Base-by-base conservation (phyloP, 2,797 vertebrate species). In the Spinus pinus region DNA sequence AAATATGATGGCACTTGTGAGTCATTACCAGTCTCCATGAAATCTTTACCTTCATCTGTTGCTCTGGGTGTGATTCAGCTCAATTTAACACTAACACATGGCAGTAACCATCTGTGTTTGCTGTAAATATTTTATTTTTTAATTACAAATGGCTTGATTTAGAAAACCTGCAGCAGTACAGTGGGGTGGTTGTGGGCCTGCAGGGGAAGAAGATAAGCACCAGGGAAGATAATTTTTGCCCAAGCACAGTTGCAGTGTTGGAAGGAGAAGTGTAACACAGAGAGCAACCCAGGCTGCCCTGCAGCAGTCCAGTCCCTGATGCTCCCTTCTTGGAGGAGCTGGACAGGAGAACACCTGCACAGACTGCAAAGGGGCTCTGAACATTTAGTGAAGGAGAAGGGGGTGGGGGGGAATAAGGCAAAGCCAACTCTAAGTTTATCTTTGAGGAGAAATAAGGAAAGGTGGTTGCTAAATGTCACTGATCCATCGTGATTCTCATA, bases 61-160 rank as follows among this genome's bases (percentile, higher is more conserved):
- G 42, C 86, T 96, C 93, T 88, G 86, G 79, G 89, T 61, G 96
- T 96, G 95, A 96, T 94, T 95, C 94, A 96, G 79, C 94, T 94
- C 53, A 54, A 69, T 91, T 94, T 85, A 94, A 93, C 85, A 69
- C 69, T 94, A 94, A 90, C 95, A 96, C 94, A 95, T 95, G 95
- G 79, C 94, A 93, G 81, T 81, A 95, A 87, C 92, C 95, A 96
- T 96, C 94, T 96, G 95, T 96, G 93, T 96, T 96, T 96, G 85
- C 91, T 95, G 94, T 96, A 95, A 96, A 96, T 96, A 96, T 96
- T 96, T 94, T 88, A 78, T 53, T 94, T 96, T 94, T 96, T 92
- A 90, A 95, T 96, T 96, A 57, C 87, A 96, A 96, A 87, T 86
- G 85, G n/a, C 69, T 95, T 65, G 80, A 71, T 95, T 72, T 91